A percentile compares a stretch with the other conserved stretches of the same genome.
These are phyloP conservation scores for Ceratina calcarata DNA, from an alignment of 1,140 invertebrate species.

Conservation along the genomic window DNA sequence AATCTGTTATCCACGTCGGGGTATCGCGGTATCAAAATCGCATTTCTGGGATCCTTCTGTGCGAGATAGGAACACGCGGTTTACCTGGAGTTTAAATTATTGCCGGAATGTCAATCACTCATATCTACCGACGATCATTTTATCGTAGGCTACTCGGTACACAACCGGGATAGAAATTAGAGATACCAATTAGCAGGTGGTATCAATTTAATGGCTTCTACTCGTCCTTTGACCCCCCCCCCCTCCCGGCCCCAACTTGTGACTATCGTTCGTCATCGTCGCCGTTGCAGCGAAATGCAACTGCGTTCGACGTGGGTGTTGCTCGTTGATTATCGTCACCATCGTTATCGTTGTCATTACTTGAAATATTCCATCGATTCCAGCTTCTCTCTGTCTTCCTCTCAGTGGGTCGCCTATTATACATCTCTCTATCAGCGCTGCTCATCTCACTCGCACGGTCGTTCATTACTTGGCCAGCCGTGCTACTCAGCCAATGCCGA, in stretches of 20 bases:
- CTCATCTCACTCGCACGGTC: not conserved
- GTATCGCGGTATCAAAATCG: not conserved
- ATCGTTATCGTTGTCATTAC: conserved; percentile 64
- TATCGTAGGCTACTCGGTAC: conserved; percentile 32
- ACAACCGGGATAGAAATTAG: conserved; percentile 51
- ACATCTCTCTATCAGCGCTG: not conserved
- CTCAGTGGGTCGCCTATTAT: not conserved
- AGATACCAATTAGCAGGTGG: conserved; percentile 63
- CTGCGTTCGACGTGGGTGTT: conserved; percentile 48
- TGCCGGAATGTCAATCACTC: not conserved
- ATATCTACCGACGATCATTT: conserved; percentile 33
- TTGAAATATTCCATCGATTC: conserved; percentile 59
- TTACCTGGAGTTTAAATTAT: conserved; percentile 27
- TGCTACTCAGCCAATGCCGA: conserved; percentile 14
- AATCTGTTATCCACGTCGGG: not conserved
- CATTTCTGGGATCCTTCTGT: not conserved
- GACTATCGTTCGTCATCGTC: conserved; percentile 58
- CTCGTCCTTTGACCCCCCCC: not conserved
- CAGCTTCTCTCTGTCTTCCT: not conserved
- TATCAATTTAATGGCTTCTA: conserved; percentile 60
- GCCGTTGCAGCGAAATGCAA: conserved; percentile 41
- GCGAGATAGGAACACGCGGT: not conserved
- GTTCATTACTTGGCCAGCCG: conserved; percentile 38
- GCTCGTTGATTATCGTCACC: conserved; percentile 60
- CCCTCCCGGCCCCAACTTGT: too few relatives aligned